phyloP scores from a whole-genome alignment of 2,797 vertebrate species.

The Melanogrammus aeglefinus region DNA sequence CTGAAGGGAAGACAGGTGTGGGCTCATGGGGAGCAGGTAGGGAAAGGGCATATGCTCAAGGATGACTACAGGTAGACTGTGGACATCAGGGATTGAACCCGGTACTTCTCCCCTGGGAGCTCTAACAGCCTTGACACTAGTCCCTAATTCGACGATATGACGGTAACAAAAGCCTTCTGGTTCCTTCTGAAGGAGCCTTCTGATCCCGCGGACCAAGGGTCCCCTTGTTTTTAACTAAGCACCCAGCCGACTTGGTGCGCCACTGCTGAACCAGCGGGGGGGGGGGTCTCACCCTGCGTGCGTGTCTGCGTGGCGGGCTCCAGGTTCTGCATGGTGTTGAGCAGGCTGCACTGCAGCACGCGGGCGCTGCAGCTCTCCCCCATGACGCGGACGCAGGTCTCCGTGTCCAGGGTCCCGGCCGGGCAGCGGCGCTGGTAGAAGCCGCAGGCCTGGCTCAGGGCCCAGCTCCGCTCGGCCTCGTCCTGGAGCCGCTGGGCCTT shows the following conservation, averaged over 20 bases:
- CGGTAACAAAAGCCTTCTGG: neutral
- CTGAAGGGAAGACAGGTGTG: neutral
- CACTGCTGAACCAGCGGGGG: neutral
- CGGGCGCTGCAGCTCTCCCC: slow-evolving; percentile 80
- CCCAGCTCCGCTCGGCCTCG: slow-evolving; percentile 79
- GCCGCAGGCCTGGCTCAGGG: slow-evolving; percentile 81
- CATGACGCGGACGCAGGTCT: slow-evolving; percentile 75
- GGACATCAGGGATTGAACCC: neutral
- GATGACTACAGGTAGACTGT: neutral
- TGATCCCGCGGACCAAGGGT: neutral
- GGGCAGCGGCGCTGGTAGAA: slow-evolving; percentile 80
- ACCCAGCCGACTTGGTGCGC: neutral
- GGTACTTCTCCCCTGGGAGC: neutral
- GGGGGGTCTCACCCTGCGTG: slow-evolving; percentile 62
- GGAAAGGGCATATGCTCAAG: neutral
- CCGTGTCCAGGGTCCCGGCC: slow-evolving; percentile 50
- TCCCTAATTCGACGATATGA: neutral
- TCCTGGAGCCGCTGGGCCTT: slow-evolving; percentile 71
- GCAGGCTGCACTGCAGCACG: slow-evolving; percentile 77
- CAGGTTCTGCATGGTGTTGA: slow-evolving; percentile 76
- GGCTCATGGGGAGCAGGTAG: neutral
- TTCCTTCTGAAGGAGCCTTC: neutral
- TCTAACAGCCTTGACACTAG: neutral
- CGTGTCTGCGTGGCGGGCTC: slow-evolving; percentile 69
- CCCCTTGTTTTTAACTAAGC: neutral